Percentiles rank a stretch among this genome's conserved stretches.
Evolutionary conservation across 2,113 vertebrate genomes (phyloP).

Genomic region (Sminthopsis crassicaudata): DNA sequence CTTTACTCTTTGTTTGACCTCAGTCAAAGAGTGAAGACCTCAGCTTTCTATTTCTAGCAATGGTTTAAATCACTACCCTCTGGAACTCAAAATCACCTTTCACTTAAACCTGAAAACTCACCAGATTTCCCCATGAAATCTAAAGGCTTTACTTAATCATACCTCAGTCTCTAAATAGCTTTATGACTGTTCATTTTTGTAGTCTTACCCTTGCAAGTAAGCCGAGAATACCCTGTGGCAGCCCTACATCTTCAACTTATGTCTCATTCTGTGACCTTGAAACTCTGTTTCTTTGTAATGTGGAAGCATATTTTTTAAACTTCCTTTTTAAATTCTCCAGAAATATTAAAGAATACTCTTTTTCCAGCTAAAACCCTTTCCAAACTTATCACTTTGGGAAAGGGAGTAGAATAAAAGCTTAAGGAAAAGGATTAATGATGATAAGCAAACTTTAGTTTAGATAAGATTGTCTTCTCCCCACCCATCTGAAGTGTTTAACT

Average conservation of each 20-base stretch:
- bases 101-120: background rate
- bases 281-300: background rate
- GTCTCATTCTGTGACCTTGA: background rate
- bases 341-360: background rate
- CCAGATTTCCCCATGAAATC: background rate
- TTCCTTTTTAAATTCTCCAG: background rate
- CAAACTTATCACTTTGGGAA: background rate
- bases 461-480: background rate
- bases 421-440: background rate
- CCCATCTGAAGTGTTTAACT: background rate
- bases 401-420: background rate
- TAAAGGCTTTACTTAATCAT: too few relatives aligned
- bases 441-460: background rate
- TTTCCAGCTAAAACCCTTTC: background rate
- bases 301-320: background rate
- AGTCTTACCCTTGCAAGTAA: background rate
- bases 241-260: background rate
- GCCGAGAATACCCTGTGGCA: background rate
- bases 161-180: background rate
- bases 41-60: background rate
- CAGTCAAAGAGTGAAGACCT: background rate
- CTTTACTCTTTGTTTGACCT: background rate
- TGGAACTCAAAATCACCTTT: background rate
- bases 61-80: background rate
- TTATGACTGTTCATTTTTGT: background rate